These are phyloP conservation scores for Timema podura DNA, from an alignment of 2,888 invertebrate species.

Conservation along the genomic window DNA sequence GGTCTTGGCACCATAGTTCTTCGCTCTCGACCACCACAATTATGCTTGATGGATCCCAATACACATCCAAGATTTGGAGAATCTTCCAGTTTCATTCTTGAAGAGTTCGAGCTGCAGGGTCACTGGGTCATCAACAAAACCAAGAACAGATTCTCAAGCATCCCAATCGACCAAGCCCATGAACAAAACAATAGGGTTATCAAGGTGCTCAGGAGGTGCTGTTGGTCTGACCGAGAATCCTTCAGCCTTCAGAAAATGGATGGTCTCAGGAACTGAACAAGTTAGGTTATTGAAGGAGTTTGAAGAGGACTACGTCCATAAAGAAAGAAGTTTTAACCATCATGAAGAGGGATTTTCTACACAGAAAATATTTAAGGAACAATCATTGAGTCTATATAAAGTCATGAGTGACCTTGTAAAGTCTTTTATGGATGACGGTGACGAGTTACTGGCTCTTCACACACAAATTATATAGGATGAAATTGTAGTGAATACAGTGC, in stretches of 20 bases:
- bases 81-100: constrained; percentile 1
- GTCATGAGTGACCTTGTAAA: neutral
- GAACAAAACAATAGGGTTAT: neutral
- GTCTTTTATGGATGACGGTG: neutral
- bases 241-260: constrained; percentile 8
- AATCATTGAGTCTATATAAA: neutral
- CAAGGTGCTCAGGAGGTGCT: neutral
- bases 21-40: neutral
- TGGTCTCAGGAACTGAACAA: neutral
- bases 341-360: neutral
- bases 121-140: neutral
- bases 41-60: neutral
- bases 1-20: neutral
- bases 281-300: constrained; percentile 19
- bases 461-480: neutral
- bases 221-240: constrained; percentile 11
- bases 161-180: neutral
- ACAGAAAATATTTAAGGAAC: neutral
- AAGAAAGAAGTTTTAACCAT: neutral
- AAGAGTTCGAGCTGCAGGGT: neutral
- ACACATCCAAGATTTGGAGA: constrained; percentile 4
- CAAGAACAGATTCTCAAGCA: neutral
- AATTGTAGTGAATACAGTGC: constrained; percentile 1
- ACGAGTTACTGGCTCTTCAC: neutral
- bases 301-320: constrained; percentile 1